These are phyloP conservation scores for Molossus alvarezi DNA, from an alignment of 2,797 vertebrate genomes.

Conservation along the genomic window DNA sequence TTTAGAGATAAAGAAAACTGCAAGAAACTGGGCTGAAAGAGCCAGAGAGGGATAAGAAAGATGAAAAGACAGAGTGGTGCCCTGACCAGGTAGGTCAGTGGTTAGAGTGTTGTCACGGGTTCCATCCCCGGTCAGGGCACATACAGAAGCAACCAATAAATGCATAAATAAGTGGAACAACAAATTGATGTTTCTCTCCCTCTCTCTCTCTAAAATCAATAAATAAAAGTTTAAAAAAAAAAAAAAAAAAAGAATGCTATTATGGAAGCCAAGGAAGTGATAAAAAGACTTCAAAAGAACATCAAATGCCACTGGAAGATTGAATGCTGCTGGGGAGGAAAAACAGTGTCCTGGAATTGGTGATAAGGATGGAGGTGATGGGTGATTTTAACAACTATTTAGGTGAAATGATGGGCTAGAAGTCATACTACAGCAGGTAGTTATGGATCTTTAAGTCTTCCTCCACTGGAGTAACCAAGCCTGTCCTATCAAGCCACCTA, in stretches of 20 bases:
- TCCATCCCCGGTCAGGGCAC: neutral
- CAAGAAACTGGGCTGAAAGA: neutral
- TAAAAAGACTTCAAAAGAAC: constrained; percentile 20
- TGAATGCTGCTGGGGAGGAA: neutral
- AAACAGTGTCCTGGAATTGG: neutral
- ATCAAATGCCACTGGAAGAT: neutral
- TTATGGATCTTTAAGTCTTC: neutral
- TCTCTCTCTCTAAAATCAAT: neutral
- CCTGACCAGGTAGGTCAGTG: neutral
- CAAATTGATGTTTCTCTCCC: neutral
- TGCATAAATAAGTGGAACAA: neutral
- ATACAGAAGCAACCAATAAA: neutral
- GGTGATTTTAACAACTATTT: neutral
- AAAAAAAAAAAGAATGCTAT: neutral
- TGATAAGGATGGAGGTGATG: neutral
- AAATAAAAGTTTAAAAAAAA: neutral
- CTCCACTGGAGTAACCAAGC: neutral
- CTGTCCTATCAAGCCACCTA: neutral
- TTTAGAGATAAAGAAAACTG: neutral
- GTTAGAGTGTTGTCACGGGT: neutral
- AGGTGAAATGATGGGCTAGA: neutral
- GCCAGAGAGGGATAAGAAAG: neutral
- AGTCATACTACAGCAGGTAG: neutral
- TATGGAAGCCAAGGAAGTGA: neutral
- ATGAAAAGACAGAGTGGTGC: neutral